These are phyloP conservation scores for Lepidochitona cinerea DNA, from an alignment of 2,888 invertebrate genomes.

Conservation along the genomic window DNA sequence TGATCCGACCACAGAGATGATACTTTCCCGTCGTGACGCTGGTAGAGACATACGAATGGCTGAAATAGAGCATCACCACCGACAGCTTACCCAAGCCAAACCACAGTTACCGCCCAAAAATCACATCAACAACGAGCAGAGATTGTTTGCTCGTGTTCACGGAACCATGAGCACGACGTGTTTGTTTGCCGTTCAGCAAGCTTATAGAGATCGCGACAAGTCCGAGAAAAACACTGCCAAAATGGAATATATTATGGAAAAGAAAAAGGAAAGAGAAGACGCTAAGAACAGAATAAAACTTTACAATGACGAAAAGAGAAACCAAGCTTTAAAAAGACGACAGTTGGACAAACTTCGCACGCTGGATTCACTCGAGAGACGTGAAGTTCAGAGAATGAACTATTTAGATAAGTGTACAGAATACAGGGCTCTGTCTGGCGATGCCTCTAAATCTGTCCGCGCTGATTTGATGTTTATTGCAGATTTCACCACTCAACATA, in stretches of 20 bases:
- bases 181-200: conserved; percentile 66
- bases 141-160: conserved; percentile 57
- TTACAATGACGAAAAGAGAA: conserved; percentile 59
- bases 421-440: conserved; percentile 42
- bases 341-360: conserved; percentile 52
- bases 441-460: conserved; percentile 40
- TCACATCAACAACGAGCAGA: conserved; percentile 49
- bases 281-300: conserved; percentile 59
- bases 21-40: conserved; percentile 57
- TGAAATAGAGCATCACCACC: conserved; percentile 55
- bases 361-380: conserved; percentile 52
- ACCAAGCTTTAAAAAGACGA: conserved; percentile 46
- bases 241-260: conserved; percentile 58
- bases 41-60: conserved; percentile 62
- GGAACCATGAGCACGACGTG: conserved; percentile 66
- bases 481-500: conserved; percentile 67
- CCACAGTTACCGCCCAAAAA: conserved; percentile 33
- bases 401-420: conserved; percentile 57
- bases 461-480: conserved; percentile 60
- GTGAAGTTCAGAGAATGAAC: conserved; percentile 51
- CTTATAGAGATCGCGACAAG: conserved; percentile 64
- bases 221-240: conserved; percentile 57
- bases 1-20: conserved; percentile 64
- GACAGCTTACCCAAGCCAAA: conserved; percentile 33
- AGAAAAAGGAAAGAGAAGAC: conserved; percentile 59